Evolutionary conservation across 1,140 invertebrate species (phyloP).

Genomic region (Geopemphigus sp.): DNA sequence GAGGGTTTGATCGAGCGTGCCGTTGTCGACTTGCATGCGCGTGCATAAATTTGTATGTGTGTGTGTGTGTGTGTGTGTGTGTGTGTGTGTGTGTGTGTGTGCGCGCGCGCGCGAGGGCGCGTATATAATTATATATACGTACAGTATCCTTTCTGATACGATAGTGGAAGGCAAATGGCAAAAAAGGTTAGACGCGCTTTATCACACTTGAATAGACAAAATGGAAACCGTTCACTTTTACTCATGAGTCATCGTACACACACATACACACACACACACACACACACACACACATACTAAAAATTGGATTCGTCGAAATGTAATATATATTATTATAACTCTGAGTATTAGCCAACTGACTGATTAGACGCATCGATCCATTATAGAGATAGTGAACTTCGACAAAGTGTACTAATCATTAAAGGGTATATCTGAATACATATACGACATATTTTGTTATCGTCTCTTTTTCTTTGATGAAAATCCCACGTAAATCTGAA

Average conservation of each 20-base stretch:
- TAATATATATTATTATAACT: too few relatives aligned
- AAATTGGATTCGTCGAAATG: too few relatives aligned
- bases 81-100: background rate
- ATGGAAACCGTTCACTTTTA: conserved; percentile 29
- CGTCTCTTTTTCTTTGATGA: too few relatives aligned
- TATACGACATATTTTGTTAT: too few relatives aligned
- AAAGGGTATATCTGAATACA: too few relatives aligned
- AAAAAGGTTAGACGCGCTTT: conserved; percentile 15
- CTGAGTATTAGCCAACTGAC: too few relatives aligned
- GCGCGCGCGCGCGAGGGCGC: background rate
- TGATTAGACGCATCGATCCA: too few relatives aligned
- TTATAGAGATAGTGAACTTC: too few relatives aligned
- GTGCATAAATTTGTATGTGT: background rate
- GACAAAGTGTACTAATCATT: too few relatives aligned
- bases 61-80: background rate
- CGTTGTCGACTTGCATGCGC: background rate
- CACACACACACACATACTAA: too few relatives aligned
- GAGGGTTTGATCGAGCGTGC: conserved; percentile 29
- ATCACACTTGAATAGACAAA: conserved; percentile 35
- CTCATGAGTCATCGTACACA: background rate
- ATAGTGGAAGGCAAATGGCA: background rate
- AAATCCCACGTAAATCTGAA: too few relatives aligned
- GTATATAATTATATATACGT: conserved; percentile 12
- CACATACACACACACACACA: background rate
- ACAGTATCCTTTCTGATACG: conserved; percentile 7